These are phyloP conservation scores for Chydorus sphaericus DNA, from an alignment of 2,888 invertebrate species.

Conservation along the genomic window DNA sequence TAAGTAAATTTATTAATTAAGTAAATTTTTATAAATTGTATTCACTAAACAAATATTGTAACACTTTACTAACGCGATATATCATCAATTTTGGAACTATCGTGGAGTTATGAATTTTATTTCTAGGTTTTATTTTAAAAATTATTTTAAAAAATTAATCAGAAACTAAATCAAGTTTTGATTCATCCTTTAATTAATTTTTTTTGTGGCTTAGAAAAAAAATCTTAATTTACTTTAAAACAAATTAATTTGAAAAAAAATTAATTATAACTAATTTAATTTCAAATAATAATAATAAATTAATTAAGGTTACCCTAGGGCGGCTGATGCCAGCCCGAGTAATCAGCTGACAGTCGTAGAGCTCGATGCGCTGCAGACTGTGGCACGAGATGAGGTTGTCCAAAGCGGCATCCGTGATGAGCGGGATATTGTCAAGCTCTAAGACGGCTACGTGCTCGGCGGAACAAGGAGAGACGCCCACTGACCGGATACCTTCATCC, in stretches of 20 bases:
- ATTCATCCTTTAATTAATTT: slow-evolving; percentile 9
- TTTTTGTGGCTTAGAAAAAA: no score
- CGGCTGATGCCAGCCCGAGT: slow-evolving; percentile 91
- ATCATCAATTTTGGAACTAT: no score
- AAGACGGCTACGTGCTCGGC: slow-evolving; percentile 85
- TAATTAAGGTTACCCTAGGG: slow-evolving; percentile 53
- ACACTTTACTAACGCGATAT: no score
- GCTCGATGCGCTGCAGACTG: slow-evolving; percentile 88
- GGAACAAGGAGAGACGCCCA: slow-evolving; percentile 83
- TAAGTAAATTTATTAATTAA: no score
- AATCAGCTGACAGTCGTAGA: slow-evolving; percentile 98
- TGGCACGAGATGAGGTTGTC: slow-evolving; percentile 90
- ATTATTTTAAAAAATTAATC: no score
- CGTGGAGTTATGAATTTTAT: no score
- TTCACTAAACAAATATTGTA: no score
- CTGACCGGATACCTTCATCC: slow-evolving; percentile 90
- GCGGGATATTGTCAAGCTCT: slow-evolving; percentile 96
- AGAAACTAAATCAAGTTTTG: no score
- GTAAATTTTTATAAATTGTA: no score
- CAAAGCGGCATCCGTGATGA: slow-evolving; percentile 89
- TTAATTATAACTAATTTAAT: slow-evolving; percentile 9
- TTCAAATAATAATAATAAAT: not conserved
- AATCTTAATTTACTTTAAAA: no score
- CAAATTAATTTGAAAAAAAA: slow-evolving; percentile 12
- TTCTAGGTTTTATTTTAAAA: no score